Evolutionary conservation across 2,113 vertebrate genomes (phyloP).

Genomic region (Polypterus senegalus): DNA sequence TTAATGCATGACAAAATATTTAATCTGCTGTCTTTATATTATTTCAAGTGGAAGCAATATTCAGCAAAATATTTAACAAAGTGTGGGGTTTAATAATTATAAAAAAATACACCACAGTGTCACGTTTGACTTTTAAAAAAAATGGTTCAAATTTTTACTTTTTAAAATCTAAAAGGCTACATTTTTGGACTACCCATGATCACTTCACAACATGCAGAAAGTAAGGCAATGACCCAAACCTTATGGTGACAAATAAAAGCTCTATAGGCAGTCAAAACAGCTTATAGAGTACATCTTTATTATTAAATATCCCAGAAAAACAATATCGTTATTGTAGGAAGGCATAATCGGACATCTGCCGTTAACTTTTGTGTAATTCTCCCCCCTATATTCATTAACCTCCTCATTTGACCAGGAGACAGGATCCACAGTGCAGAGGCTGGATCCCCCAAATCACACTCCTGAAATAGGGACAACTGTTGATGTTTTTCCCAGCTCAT

Average conservation of each 20-base stretch:
- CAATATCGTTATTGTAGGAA: constrained; percentile 62
- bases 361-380: constrained; percentile 65
- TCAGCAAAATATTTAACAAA: too few species aligned
- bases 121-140: too few species aligned
- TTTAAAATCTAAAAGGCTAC: too few species aligned
- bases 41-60: too few species aligned
- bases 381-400: constrained; percentile 75
- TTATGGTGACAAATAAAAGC: background rate
- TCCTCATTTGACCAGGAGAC: constrained; percentile 66
- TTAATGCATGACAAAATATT: too few species aligned
- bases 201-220: background rate
- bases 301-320: constrained; percentile 51
- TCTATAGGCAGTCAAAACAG: constrained; percentile 44
- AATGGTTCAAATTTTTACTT: too few species aligned
- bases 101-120: too few species aligned
- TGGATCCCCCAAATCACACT: constrained; percentile 45
- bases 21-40: too few species aligned
- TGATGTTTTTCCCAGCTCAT: constrained; percentile 87
- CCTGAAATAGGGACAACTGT: constrained; percentile 60
- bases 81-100: too few species aligned
- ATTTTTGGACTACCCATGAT: too few species aligned
- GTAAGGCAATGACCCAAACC: background rate
- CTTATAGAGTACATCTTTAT: constrained; percentile 49
- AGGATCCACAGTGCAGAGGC: constrained; percentile 46
- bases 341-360: constrained; percentile 64